Evolutionary conservation across 1,140 invertebrate genomes (phyloP).

Genomic region (Cherax quadricarinatus): DNA sequence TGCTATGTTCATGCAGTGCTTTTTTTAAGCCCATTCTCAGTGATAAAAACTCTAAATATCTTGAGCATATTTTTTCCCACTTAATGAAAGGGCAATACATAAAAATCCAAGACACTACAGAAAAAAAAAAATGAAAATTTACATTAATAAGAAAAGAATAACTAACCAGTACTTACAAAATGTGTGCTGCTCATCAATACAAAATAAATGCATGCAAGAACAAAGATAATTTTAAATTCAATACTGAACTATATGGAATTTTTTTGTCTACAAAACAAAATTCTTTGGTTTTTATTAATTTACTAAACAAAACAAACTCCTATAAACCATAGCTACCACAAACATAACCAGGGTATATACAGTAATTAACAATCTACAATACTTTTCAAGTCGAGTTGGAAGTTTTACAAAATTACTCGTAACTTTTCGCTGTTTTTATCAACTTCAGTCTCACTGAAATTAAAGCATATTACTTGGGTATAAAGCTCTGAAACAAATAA

Average conservation of each 20-base stretch:
- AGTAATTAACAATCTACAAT: neutral
- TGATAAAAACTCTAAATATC: too few relatives aligned
- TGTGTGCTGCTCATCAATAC: neutral
- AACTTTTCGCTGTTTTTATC: too few relatives aligned
- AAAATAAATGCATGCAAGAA: neutral
- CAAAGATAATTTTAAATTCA: neutral
- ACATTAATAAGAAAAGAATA: neutral
- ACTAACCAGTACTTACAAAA: neutral
- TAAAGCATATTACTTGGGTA: too few relatives aligned
- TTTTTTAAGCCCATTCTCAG: too few relatives aligned
- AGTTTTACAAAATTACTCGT: neutral
- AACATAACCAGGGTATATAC: neutral
- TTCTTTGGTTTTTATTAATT: neutral
- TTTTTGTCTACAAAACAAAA: neutral
- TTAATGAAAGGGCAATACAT: neutral
- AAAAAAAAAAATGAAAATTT: neutral
- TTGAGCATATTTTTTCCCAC: too few relatives aligned
- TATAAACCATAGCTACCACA: neutral
- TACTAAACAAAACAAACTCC: neutral
- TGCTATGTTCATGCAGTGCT: too few relatives aligned
- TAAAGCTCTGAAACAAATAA: too few relatives aligned
- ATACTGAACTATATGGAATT: neutral
- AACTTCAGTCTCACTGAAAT: neutral
- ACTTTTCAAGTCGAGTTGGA: neutral
- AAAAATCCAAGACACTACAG: neutral